Conservation (phyloP, 2,113 vertebrate species). For the Tetrao urogallus region DNA sequence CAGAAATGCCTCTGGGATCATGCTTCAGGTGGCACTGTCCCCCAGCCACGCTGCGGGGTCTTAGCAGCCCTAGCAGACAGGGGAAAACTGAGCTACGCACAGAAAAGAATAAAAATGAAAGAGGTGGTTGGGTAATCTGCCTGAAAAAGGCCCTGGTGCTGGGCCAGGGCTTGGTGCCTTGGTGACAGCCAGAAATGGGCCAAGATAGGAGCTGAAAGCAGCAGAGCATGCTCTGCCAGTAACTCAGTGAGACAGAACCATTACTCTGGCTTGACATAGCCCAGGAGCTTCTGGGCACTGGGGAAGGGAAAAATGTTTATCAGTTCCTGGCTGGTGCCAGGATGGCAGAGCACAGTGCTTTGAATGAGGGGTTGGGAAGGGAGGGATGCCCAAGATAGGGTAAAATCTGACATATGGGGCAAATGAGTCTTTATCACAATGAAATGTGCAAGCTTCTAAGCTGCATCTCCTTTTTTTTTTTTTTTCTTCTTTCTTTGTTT, state of each 20-base stretch:
- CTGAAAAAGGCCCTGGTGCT: constrained; percentile 10
- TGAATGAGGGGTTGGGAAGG: neutral
- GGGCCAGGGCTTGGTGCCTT: neutral
- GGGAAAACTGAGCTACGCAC: neutral
- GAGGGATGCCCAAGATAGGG: rapidly evolving
- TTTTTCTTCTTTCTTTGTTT: no score
- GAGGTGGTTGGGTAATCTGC: neutral
- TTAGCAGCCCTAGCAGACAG: neutral
- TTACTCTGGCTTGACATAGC: neutral
- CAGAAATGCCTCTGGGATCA: neutral
- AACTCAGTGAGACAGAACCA: neutral
- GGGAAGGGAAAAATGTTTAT: neutral
- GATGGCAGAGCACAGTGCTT: neutral
- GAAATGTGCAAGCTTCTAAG: rapidly evolving
- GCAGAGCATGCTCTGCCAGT: neutral
- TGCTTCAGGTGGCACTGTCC: neutral
- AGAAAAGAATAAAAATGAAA: neutral
- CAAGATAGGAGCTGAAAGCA: neutral
- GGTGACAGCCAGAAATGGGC: neutral
- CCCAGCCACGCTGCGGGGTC: neutral
- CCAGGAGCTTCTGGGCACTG: neutral
- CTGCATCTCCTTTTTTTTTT: neutral
- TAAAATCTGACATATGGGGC: neutral
- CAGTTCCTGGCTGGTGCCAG: neutral
- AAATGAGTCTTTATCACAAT: neutral